Conservation (phyloP, 92 coral and sea anemone genomes). For the Phymanthus crucifer region DNA sequence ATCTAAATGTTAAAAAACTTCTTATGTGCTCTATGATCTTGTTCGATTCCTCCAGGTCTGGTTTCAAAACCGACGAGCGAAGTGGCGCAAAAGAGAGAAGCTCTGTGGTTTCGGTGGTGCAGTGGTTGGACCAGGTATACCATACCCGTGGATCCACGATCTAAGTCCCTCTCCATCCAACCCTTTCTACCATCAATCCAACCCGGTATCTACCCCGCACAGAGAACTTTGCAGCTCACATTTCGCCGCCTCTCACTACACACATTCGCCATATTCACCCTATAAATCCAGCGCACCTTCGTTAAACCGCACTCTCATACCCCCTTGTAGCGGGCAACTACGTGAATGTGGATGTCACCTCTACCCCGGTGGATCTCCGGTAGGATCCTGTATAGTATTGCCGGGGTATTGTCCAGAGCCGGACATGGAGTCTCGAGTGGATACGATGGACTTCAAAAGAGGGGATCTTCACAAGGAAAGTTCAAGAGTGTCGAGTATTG, state of each 20-base stretch:
- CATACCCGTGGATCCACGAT: conserved; percentile 57
- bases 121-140: conserved; percentile 54
- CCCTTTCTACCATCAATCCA: conserved; percentile 44
- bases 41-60: conserved; percentile 66
- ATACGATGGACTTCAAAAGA: conserved; percentile 35
- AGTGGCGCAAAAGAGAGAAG: conserved; percentile 98
- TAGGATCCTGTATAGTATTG: conserved; percentile 49
- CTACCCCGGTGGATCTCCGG: conserved; percentile 39
- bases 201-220: conserved; percentile 45
- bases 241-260: conserved; percentile 30
- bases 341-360: conserved; percentile 62
- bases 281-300: conserved; percentile 49
- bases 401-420: conserved; percentile 47
- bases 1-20: no score
- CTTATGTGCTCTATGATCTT: no score
- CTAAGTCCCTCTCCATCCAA: conserved; percentile 19
- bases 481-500: conserved; percentile 84
- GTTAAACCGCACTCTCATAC: conserved; percentile 34
- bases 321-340: conserved; percentile 45
- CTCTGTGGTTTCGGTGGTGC: conserved; percentile 89
- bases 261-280: conserved; percentile 21
- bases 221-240: conserved; percentile 37
- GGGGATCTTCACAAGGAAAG: conserved; percentile 48
- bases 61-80: conserved; percentile 99
- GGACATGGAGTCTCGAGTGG: conserved; percentile 43